These are phyloP conservation scores for Cygnus atratus DNA, from an alignment of 2,113 vertebrate species.

Conservation along the genomic window DNA sequence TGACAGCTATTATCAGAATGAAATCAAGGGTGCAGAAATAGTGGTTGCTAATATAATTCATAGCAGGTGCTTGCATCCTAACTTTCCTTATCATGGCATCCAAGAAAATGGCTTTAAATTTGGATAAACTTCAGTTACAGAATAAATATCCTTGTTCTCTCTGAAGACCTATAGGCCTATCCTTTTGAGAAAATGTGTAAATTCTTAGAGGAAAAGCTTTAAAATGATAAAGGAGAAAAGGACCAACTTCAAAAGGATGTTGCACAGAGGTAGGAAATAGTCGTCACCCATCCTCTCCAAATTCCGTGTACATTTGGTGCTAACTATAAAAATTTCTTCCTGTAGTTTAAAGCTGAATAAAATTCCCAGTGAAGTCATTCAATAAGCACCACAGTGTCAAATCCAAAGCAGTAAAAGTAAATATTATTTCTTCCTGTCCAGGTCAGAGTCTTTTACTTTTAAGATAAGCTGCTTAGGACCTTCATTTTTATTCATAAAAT, in stretches of 20 bases:
- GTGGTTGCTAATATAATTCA: neutral
- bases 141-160: neutral
- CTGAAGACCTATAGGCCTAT: neutral
- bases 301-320: neutral
- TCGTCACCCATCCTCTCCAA: neutral
- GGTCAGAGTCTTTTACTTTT: slow-evolving; percentile 9
- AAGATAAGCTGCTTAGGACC: slow-evolving; percentile 26
- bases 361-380: neutral
- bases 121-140: neutral
- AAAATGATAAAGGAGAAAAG: neutral
- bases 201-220: neutral
- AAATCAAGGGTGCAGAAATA: neutral
- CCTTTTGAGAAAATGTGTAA: neutral
- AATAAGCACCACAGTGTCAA: neutral
- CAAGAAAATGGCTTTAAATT: neutral
- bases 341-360: neutral
- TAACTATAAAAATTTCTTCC: neutral
- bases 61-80: neutral
- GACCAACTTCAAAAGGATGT: neutral
- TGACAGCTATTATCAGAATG: neutral
- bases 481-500: slow-evolving; percentile 16
- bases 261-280: neutral
- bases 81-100: neutral
- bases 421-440: slow-evolving; percentile 44
- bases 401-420: slow-evolving; percentile 12